A percentile compares a stretch with the other conserved stretches of the same genome.
Evolutionary conservation across 2,888 invertebrate species (phyloP).

Genomic region (Baronia brevicornis): DNA sequence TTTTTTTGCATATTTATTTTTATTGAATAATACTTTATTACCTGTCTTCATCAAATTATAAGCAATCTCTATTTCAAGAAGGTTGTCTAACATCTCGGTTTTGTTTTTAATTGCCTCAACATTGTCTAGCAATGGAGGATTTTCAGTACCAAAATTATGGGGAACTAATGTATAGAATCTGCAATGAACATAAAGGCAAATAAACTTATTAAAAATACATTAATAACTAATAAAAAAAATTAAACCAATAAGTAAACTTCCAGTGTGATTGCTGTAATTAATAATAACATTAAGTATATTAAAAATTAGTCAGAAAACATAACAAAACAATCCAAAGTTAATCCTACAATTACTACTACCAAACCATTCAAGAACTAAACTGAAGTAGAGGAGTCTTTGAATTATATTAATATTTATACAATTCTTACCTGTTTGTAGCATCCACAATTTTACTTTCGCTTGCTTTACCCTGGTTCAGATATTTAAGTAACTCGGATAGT

Average conservation of each 20-base stretch:
- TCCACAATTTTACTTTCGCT: constrained; percentile 80
- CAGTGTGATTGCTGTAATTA: too few species aligned
- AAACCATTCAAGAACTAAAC: not conserved
- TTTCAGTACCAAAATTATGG: constrained; percentile 92
- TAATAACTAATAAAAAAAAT: too few species aligned
- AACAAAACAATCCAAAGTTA: not conserved
- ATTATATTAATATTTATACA: not conserved
- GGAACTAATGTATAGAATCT: constrained; percentile 96
- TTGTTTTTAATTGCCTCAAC: constrained; percentile 80
- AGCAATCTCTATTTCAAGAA: constrained; percentile 96
- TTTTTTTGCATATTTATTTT: too few species aligned
- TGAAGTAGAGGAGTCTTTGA: too few species aligned
- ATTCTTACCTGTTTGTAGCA: constrained; percentile 82
- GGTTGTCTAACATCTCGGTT: constrained; percentile 90
- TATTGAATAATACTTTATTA: too few species aligned
- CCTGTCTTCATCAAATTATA: constrained; percentile 87
- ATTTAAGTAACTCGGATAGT: constrained; percentile 80
- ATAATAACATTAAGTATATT: too few species aligned
- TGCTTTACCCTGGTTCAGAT: constrained; percentile 67
- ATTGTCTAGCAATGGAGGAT: constrained; percentile 87
- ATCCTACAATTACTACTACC: not conserved
- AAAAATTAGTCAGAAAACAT: constrained; percentile 3
- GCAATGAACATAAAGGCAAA: constrained; percentile 15
- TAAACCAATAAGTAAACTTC: too few species aligned
- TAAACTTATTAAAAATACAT: too few species aligned